Evolutionary conservation across 2,797 vertebrate genomes (phyloP), one percentile per base, ranked within the genome.

Genomic region (Rhinichthys osculus): DNA sequence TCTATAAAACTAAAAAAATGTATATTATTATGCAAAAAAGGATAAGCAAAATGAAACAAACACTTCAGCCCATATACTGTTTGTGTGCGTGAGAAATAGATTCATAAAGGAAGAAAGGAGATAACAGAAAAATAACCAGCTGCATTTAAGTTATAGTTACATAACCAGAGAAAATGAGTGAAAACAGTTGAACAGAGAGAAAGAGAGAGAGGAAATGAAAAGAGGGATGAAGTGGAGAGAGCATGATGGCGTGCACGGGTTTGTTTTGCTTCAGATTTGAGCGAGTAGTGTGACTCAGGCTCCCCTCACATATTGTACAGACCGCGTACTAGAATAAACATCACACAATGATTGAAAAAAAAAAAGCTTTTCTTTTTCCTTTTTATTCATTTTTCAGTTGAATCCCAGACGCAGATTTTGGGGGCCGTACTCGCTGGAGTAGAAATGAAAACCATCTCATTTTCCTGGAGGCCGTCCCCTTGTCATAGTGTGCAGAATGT

Each of bases 281-380:
- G 71, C 19, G 89, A 90, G 91, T 93, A 89, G 92, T 92, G 91
- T 94, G 92, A 92, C 91, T 66, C 27, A 33, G 62, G 62, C 62
- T 87, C 59, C n/a, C 42, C 50, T 33, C 21, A 64, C 27, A 81
- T 79, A 76, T 67, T 71, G 92, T 50, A 91, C 91, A 91, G 90
- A 93, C 88, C 91, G 90, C 91, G 85, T 92, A 94, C 91, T 91
- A 91, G 89, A 91, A 92, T 91, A 88, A 89, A 88, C 27, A 82
- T 71, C 83, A 57, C 59, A 76, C n/a, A 78, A n/a, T 78, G 44
- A 67, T 78, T 4, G 21, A 71, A 72, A 71, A 44, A 71, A 44
- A 10, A 83, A 82, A 70, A 59, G 0, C 5, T 57, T 80, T 83
- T 62, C 14, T 42, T 27, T 76, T 21, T 74, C 7, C 27, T 40